Evolutionary conservation across 1,140 invertebrate species (phyloP), one percentile per base, ranked within the genome.

Genomic region (Rhynchophorus ferrugineus): DNA sequence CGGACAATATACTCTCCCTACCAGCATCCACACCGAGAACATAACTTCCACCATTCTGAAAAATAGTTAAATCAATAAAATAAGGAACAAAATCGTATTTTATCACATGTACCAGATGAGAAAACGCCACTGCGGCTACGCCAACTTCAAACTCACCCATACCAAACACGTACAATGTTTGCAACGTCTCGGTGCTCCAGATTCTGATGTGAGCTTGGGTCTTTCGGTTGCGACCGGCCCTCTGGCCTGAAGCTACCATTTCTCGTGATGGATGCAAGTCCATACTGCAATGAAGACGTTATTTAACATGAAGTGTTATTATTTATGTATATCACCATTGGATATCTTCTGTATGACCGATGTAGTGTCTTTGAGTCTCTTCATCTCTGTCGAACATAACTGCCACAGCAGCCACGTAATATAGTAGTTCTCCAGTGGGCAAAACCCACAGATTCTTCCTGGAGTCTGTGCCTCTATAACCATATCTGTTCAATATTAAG

Each of bases 321-420:
- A 13, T 11, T 37, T 14, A n/a, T 8, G 14, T 29, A 16, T 55
- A 70, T 61, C n/a, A 82, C 80, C 81, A 82, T 70, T 82, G 79
- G 54, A 97, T 93, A 63, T 97, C 94, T 70, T 95, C 91, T 0
- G 91, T 95, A 66, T 98, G 94, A 2, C 89, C 92, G 6, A 80
- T 82, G 63, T 97, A 98, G 69, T 96, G 92, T 49, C 93, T 73
- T 73, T 98, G 94, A 2, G 83, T 80, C 59, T 93, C 85, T 68
- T 94, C 89, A 54, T 92, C 87, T 41, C 86, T 75, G 70, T 96
- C 91, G 63, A 89, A 91, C 63, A 98, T 80, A 7, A 98, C 83
- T 0, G 90, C 92, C 1, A 96, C 84, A 0, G 91, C 89, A 1
- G 90, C 91, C 1, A 94, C 88, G 66, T 87, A 95, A 71, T 96